A percentile compares a stretch with the other conserved stretches of the same genome.
Evolutionary conservation across 2,888 invertebrate species (phyloP).

Genomic region (Masnerella sp.): DNA sequence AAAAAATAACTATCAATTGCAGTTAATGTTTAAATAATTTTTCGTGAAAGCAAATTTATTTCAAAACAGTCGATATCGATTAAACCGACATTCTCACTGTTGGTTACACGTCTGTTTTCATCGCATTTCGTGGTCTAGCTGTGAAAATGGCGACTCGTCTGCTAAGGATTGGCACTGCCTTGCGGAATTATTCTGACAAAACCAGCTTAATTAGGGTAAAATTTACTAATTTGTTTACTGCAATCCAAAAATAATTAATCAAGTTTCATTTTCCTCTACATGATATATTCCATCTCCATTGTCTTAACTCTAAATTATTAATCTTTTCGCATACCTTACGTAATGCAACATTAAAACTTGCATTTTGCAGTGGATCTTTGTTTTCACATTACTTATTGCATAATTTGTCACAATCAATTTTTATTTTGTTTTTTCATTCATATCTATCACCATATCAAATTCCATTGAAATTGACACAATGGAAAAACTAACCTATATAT

Average conservation of each 20-base stretch:
- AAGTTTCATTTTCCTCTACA: not conserved
- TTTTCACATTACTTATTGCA: no score
- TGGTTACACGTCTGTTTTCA: not conserved
- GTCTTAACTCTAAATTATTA: conserved; percentile 1
- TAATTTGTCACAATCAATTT: no score
- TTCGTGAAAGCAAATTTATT: no score
- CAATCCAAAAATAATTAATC: no score
- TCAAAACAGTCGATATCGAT: not conserved
- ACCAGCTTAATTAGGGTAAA: conserved; percentile 73
- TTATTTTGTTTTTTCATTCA: no score
- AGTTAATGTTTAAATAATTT: no score
- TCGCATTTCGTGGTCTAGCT: conserved; percentile 11
- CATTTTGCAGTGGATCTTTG: conserved; percentile 8
- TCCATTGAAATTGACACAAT: no score
- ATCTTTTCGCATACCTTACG: conserved; percentile 64
- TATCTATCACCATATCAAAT: no score
- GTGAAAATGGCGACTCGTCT: conserved; percentile 77
- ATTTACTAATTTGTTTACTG: no score
- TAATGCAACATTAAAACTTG: conserved; percentile 58
- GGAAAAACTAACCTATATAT: no score
- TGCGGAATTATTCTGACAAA: conserved; percentile 73
- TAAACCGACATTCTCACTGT: not conserved
- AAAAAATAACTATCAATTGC: no score
- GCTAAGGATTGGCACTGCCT: conserved; percentile 72
- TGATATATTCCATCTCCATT: not conserved